Evolutionary conservation across 1,140 invertebrate genomes (phyloP).

Genomic region (Zaprionus inermis): DNA sequence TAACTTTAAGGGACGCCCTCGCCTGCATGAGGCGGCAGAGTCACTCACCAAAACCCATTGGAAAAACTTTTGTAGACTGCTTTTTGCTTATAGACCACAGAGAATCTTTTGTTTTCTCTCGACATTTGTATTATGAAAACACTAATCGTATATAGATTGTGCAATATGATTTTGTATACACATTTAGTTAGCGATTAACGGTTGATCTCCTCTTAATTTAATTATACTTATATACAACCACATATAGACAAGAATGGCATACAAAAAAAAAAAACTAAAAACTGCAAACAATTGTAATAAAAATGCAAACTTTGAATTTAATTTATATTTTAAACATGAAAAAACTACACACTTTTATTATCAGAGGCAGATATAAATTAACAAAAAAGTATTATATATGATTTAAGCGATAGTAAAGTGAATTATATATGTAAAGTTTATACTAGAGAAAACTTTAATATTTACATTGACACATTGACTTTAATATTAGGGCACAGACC

Average conservation of each 20-base stretch:
- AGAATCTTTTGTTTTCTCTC: slow-evolving; percentile 51
- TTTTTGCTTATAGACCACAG: slow-evolving; percentile 57
- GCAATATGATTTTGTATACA: slow-evolving; percentile 74
- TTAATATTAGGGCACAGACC: slow-evolving; percentile 22
- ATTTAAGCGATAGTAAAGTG: slow-evolving; percentile 73
- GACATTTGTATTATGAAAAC: slow-evolving; percentile 48
- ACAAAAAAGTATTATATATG: slow-evolving; percentile 73
- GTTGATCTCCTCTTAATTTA: slow-evolving; percentile 81
- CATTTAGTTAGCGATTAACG: slow-evolving; percentile 58
- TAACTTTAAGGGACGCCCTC: slow-evolving; percentile 37
- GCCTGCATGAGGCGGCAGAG: slow-evolving; percentile 25
- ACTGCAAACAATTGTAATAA: slow-evolving; percentile 59
- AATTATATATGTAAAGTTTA: slow-evolving; percentile 46
- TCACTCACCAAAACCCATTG: slow-evolving; percentile 72
- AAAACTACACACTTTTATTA: slow-evolving; percentile 43
- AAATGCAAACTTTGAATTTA: slow-evolving; percentile 53
- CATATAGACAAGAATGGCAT: slow-evolving; percentile 26
- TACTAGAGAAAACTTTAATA: slow-evolving; percentile 22
- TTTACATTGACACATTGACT: slow-evolving; percentile 8
- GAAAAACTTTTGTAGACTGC: slow-evolving; percentile 74
- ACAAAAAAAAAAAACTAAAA: slow-evolving; percentile 22
- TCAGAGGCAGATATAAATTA: slow-evolving; percentile 49
- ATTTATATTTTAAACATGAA: slow-evolving; percentile 46
- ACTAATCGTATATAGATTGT: slow-evolving; percentile 66
- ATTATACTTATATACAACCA: slow-evolving; percentile 41